Conservation (phyloP, 2,797 vertebrate species). For the Pangasius macronema region DNA sequence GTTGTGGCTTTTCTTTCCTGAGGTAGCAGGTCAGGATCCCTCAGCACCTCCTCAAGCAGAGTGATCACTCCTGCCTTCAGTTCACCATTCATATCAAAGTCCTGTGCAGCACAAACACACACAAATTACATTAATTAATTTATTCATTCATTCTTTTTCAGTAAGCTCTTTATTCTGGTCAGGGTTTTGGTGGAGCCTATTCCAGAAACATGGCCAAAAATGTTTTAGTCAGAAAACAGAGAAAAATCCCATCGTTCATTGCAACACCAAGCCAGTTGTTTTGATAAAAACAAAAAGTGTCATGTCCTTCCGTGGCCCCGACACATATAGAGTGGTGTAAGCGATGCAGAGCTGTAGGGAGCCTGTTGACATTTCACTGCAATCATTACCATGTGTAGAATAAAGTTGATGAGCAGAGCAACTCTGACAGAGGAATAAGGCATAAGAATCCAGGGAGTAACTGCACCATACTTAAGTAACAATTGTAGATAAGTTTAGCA, state of each 20-base stretch:
- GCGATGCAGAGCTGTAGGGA: slow-evolving; percentile 18
- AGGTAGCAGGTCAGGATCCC: slow-evolving; percentile 90
- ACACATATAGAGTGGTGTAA: neutral
- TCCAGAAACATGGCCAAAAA: neutral
- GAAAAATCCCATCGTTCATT: neutral
- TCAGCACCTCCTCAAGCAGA: slow-evolving; percentile 90
- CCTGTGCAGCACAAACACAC: slow-evolving; percentile 70
- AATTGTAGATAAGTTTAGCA: neutral
- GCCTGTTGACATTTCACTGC: slow-evolving; percentile 45
- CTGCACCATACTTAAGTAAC: neutral
- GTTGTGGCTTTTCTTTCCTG: slow-evolving; percentile 94
- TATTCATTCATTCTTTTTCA: neutral
- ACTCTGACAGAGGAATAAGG: neutral
- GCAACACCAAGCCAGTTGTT: too few relatives aligned
- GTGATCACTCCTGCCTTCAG: slow-evolving; percentile 87
- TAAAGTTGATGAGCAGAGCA: neutral
- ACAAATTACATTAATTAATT: neutral
- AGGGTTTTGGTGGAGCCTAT: neutral
- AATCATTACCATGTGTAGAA: neutral
- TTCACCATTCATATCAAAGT: slow-evolving; percentile 91
- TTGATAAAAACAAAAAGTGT: neutral
- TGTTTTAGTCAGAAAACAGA: neutral
- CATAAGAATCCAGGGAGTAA: neutral
- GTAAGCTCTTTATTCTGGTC: neutral
- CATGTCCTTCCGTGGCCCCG: neutral